A percentile compares a stretch with the other conserved stretches of the same genome.
These are phyloP conservation scores for Acanthoscelides obtectus DNA, from an alignment of 2,888 invertebrate species.

Conservation along the genomic window DNA sequence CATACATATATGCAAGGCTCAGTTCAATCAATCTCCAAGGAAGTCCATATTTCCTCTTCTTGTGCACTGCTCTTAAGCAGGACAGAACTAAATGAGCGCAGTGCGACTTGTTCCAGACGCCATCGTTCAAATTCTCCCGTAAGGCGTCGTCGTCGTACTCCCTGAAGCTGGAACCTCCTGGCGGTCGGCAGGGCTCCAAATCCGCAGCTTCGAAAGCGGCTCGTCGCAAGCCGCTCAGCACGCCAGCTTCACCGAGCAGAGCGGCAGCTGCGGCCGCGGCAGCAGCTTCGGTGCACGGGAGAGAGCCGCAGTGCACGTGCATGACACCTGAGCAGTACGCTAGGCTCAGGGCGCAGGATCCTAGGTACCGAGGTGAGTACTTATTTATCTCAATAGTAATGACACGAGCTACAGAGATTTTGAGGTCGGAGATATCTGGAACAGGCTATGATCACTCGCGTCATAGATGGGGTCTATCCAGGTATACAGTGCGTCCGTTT, in stretches of 20 bases:
- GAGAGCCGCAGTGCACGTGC: constrained; percentile 91
- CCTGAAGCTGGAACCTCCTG: constrained; percentile 86
- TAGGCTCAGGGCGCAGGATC: constrained; percentile 78
- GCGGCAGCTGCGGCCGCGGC: constrained; percentile 22
- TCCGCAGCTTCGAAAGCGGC: constrained; percentile 39
- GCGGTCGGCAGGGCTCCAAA: constrained; percentile 79
- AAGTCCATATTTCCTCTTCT: no score
- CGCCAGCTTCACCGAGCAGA: constrained; percentile 87
- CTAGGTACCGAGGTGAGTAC: constrained; percentile 63
- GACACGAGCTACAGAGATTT: no score
- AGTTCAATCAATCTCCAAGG: no score
- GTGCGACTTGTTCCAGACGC: constrained; percentile 81
- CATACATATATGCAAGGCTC: no score
- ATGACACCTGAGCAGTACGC: constrained; percentile 92
- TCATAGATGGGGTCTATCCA: no score
- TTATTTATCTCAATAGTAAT: background rate
- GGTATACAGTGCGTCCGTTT: no score
- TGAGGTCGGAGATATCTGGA: no score
- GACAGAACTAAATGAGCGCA: constrained; percentile 45
- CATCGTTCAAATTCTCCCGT: constrained; percentile 95
- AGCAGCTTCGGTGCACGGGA: constrained; percentile 25
- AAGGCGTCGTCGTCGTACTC: constrained; percentile 97
- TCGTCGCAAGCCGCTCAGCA: constrained; percentile 70
- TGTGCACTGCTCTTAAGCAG: background rate
- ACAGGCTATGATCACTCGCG: no score